These are phyloP conservation scores for Nomada ruficornis DNA, from an alignment of 2,888 invertebrate species.

Conservation along the genomic window DNA sequence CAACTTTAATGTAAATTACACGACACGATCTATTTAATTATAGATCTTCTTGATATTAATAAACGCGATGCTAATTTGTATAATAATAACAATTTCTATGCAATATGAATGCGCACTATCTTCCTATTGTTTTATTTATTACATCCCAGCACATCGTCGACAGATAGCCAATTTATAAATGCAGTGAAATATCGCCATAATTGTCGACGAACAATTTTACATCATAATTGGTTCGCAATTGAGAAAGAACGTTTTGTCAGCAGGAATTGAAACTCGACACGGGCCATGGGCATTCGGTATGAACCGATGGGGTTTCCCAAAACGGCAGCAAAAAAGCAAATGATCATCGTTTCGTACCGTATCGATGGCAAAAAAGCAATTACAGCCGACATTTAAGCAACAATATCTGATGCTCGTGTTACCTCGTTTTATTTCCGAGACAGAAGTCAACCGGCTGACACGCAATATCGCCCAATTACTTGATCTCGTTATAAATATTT, in stretches of 20 bases:
- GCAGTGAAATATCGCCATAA: conserved; percentile 19
- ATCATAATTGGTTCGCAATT: conserved; percentile 22
- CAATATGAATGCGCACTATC: conserved; percentile 24
- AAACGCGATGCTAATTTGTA: too few relatives aligned
- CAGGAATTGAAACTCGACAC: neutral
- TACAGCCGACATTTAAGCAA: neutral
- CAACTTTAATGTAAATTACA: too few relatives aligned
- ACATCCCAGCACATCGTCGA: neutral
- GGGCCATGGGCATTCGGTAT: neutral
- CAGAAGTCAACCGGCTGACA: conserved; percentile 8
- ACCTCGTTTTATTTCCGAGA: neutral
- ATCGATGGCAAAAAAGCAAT: neutral
- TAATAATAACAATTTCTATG: too few relatives aligned
- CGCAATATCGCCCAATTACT: neutral
- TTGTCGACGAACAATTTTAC: conserved; percentile 14
- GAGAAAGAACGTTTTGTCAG: conserved; percentile 21
- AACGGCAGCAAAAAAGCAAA: neutral
- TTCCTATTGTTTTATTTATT: conserved; percentile 44
- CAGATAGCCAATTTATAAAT: neutral
- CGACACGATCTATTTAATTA: too few relatives aligned
- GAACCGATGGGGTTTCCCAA: neutral
- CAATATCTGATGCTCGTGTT: neutral
- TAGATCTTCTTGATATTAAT: too few relatives aligned
- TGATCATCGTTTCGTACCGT: neutral
- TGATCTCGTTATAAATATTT: conserved; percentile 45